Percentiles rank a stretch among this genome's conserved stretches.
phyloP scores from a whole-genome alignment of 2,888 invertebrate species.

The Drosophila cognata region DNA sequence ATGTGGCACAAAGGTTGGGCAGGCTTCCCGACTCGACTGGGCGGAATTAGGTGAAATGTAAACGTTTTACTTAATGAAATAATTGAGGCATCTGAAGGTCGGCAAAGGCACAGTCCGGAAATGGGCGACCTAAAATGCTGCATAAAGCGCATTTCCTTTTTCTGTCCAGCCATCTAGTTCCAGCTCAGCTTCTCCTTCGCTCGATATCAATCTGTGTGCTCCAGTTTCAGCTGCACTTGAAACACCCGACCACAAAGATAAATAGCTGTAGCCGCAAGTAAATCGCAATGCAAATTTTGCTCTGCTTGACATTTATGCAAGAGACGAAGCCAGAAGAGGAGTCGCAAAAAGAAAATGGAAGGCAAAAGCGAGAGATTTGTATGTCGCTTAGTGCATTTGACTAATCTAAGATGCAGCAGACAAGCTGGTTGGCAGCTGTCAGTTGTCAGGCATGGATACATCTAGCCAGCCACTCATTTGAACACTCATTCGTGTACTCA shows the following conservation, averaged over 20 bases:
- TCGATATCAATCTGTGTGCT: conserved; percentile 27
- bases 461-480: conserved; percentile 64
- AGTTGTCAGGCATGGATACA: conserved; percentile 20
- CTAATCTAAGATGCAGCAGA: conserved; percentile 41
- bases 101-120: conserved; percentile 58
- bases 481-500: conserved; percentile 48
- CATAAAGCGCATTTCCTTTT: conserved; percentile 74
- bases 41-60: conserved; percentile 79
- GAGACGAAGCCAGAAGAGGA: conserved; percentile 5
- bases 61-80: conserved; percentile 81
- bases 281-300: conserved; percentile 66
- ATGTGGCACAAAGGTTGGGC: conserved; percentile 52
- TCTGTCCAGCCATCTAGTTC: conserved; percentile 28
- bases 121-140: conserved; percentile 70
- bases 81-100: conserved; percentile 76
- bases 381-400: conserved; percentile 41
- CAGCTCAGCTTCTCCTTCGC: background rate
- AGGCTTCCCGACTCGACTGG: conserved; percentile 21
- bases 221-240: conserved; percentile 59
- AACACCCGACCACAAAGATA: conserved; percentile 57
- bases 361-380: conserved; percentile 20
- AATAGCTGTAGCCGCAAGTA: conserved; percentile 58
- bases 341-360: background rate
- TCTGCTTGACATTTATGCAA: conserved; percentile 67
- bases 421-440: conserved; percentile 3